Evolutionary conservation across 2,113 vertebrate species (phyloP), one percentile per base, ranked within the genome.

Genomic region (Paramisgurnus dabryanus): DNA sequence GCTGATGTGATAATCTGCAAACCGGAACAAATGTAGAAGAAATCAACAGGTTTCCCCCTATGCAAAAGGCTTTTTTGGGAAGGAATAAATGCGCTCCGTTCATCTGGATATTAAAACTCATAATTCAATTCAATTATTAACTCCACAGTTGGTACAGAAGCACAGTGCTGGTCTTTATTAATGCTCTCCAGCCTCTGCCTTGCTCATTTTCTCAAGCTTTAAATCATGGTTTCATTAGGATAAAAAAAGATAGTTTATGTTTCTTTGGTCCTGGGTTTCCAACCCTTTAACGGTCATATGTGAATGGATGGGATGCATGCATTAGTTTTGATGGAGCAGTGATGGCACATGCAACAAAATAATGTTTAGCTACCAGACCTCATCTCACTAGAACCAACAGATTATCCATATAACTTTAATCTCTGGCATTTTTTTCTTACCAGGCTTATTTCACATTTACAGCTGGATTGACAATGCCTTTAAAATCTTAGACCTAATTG

Each of bases 1-100:
- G 77, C 78, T 73, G 39, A 76, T 49, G 67, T 77, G 80, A 85
- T 72, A 47, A 64, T 76, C 47, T 83, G 53, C 75, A 70, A 72
- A 79, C 34, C 11, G 71, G 43, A 27, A 68, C 17, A 80, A 65
- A 49, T 18, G 41, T 75, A 40, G 78, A 76, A 18, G 69, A 61
- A 80, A 80, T 66, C 67, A 47, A 50, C 75, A 73, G 68, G 7
- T n/a, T 45, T 15, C 43, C 17, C 27, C 27, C 27, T 34, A 34
- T 67, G 45, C 50, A 55, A 66, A 81, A 79, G 68, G 64, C 64
- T 69, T 43, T 75, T 64, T 60, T 22, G 66, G 18, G 49, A 69
- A n/a, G 9, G 27, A n/a, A 66, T 67, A 81, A 84, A 79, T 68
- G 70, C 57, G 55, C 39, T 49, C 63, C 67, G 67, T 80, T 85